Percentiles rank a stretch among this genome's conserved stretches.
phyloP scores from a whole-genome alignment of 2,888 invertebrate genomes.

The Philonicus albiceps region DNA sequence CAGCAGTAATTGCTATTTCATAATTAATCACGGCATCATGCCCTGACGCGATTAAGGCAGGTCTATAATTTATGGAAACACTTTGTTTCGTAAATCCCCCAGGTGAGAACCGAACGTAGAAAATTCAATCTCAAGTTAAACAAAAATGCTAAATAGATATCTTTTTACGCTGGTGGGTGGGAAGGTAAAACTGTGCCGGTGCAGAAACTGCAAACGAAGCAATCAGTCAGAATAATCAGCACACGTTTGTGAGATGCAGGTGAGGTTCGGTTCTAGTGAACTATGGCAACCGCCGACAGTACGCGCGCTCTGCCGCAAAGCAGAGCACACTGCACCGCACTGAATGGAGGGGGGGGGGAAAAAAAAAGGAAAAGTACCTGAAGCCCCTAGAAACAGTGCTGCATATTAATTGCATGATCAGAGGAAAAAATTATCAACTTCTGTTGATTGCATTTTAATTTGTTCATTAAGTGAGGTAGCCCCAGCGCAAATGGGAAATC shows the following conservation, averaged over 20 bases:
- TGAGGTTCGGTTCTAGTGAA: background rate
- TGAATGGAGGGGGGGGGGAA: too few species aligned
- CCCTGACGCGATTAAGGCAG: background rate
- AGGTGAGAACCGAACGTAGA: background rate
- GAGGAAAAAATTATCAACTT: conserved; percentile 11
- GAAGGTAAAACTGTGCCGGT: background rate
- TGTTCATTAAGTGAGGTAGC: conserved; percentile 23
- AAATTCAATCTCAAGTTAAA: background rate
- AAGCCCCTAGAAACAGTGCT: background rate
- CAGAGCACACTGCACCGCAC: background rate
- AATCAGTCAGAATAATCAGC: conserved; percentile 10
- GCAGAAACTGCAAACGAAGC: background rate
- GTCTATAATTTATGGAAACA: conserved; percentile 11
- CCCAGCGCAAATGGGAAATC: background rate
- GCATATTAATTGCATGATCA: conserved; percentile 34
- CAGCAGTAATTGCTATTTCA: conserved; percentile 22
- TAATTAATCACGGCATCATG: conserved; percentile 27
- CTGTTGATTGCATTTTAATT: conserved; percentile 37
- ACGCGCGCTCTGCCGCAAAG: background rate
- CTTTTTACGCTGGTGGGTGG: background rate
- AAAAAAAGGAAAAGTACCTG: background rate
- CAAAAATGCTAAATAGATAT: background rate
- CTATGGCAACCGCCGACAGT: background rate
- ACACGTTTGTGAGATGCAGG: background rate
- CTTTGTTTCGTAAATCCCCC: background rate